phyloP scores from a whole-genome alignment of 1,140 invertebrate species.

The Teleogryllus occipitalis region DNA sequence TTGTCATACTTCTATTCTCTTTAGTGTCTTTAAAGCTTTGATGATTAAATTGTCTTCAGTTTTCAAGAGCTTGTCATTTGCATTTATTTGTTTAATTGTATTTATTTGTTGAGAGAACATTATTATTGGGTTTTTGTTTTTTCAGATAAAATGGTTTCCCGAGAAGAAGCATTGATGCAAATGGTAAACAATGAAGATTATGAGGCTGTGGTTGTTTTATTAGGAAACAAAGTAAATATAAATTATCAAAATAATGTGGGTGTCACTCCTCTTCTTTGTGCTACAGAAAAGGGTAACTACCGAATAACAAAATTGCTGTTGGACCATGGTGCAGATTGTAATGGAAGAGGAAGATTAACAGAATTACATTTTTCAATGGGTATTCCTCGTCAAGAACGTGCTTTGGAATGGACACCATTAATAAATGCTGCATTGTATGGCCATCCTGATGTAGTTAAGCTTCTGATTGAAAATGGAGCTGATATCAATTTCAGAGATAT shows the following conservation, averaged over 20 bases:
- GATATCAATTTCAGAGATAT: neutral
- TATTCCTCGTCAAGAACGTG: neutral
- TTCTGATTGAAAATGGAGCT: neutral
- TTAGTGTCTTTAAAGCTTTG: no score
- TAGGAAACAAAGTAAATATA: neutral
- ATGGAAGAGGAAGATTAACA: neutral
- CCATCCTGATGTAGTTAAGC: neutral
- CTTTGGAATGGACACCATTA: neutral
- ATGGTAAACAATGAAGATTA: neutral
- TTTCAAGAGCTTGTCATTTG: no score
- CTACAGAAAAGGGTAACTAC: neutral
- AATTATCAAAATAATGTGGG: neutral
- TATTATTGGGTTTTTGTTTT: neutral
- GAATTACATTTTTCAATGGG: neutral
- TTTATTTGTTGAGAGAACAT: no score
- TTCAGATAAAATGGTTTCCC: neutral
- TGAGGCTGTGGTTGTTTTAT: neutral
- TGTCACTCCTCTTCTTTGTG: neutral
- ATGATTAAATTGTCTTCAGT: no score
- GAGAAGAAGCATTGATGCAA: neutral
- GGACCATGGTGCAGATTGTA: constrained; percentile 7
- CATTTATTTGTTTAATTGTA: no score
- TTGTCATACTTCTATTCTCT: no score
- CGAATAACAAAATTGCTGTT: neutral
- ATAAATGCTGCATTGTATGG: neutral